Base-by-base conservation (phyloP, 2,888 invertebrate species). In the Sarcophaga carnaria region DNA sequence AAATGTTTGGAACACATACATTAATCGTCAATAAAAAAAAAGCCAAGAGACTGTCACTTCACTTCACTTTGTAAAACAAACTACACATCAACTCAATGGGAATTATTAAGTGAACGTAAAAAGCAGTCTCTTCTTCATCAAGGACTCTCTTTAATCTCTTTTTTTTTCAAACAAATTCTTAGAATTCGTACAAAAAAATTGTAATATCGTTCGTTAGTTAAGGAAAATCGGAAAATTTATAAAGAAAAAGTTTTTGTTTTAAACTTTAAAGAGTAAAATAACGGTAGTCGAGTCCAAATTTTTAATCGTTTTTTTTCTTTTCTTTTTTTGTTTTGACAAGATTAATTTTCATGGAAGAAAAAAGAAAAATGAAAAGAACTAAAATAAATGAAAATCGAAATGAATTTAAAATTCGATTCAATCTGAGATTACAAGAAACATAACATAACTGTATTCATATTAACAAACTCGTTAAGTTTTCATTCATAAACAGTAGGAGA, bases 141-240 rank as follows among this genome's bases (percentile, higher is more conserved):
- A 70, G 63, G 59, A 74, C 76, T 70, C 82, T 59, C 45, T 45
- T 54, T n/a, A 27, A 22, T n/a, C 71, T 64, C 64, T 49, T 54
- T 54, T 84, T 84, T 66, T 66, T 75, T 54, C 66, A 20, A 76
- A 76, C 64, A 85, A 80, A 85, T 80, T 85, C 80, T 85, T 77
- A 54, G 80, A 80, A 80, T 85, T 71, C 54, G 66, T 80, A 54
- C 27, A 72, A 60, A 76, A 80, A 60, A 76, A 80, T 62, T 84
- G 47, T 20, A 59, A 47, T 79, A 64, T 86, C 79, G 83, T 63
- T 83, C 80, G 70, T 80, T 86, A 37, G 25, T 69, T 60, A 47
- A 49, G 54, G 17, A 54, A 54, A 54, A 54, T 54, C 54, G 54
- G 10, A 54, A 54, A 17, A 54, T 12, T 14, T 14, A 14, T 3